Conservation (phyloP, 2,888 invertebrate genomes). For the Troides oblongomaculatus region DNA sequence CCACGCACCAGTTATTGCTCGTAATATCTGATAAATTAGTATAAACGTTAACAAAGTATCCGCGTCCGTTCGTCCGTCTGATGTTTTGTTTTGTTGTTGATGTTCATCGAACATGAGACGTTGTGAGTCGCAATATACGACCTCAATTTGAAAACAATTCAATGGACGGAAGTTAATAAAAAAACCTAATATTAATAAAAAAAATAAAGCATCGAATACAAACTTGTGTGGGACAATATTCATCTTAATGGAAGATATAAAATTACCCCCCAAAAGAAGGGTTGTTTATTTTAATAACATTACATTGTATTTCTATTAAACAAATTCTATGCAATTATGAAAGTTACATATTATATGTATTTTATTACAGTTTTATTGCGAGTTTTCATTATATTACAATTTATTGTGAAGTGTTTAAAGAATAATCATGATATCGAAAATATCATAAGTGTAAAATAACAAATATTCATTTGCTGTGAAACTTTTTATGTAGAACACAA, state of each 20-base stretch:
- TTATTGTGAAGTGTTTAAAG: too few species aligned
- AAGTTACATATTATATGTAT: too few species aligned
- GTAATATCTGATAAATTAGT: neutral
- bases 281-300: too few species aligned
- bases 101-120: neutral
- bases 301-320: too few species aligned
- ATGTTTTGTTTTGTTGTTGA: slow-evolving; percentile 6
- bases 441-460: too few species aligned
- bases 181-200: neutral
- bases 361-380: too few species aligned
- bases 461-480: too few species aligned
- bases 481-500: too few species aligned
- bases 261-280: too few species aligned
- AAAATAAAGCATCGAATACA: neutral
- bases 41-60: slow-evolving; percentile 4
- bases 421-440: too few species aligned
- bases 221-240: neutral
- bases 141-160: neutral
- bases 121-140: neutral
- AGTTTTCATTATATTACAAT: too few species aligned
- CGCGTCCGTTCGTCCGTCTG: slow-evolving; percentile 11
- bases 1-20: slow-evolving; percentile 8
- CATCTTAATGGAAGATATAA: neutral
- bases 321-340: too few species aligned
- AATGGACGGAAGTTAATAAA: neutral